Base-by-base conservation (phyloP, 1,140 invertebrate species). In the Notospermus geniculatus region DNA sequence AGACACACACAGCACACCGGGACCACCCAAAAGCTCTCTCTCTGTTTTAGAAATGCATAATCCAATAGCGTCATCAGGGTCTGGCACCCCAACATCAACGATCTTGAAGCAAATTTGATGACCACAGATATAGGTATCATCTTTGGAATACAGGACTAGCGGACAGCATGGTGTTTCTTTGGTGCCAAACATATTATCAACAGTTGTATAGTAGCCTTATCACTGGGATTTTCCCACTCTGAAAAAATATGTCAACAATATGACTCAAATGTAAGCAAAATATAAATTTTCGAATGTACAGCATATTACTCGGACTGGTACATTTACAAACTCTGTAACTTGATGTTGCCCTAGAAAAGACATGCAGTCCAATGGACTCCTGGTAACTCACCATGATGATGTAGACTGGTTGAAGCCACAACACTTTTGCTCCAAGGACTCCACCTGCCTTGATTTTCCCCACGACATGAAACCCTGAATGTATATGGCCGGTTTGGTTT, bases 171-270 rank as follows among this genome's bases (percentile, higher is more conserved):
- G 60, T 11, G 43, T 29, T 19, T 60, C 64, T 32, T 71, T 56
- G 2, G 74, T 76, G 1, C 68, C 73, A 28, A 69, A 76, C 50
- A 70, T 72, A 56, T 74, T 68, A 46, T 79, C 77, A 66, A 76
- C 73, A 59, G 70, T 74, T 7, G 64, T 54, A 41, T 57, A 50
- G 54, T 79, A 79, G n/a, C 68, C 72, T 28, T n/a, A n/a, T 69
- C 63, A 54, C 62, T 63, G 27, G 30, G 50, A 29, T 50, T 43
- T 28, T 54, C 55, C 77, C 77, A 79, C 69, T 77, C 77, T 79
- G 66, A n/a, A 62, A 62, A n/a, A n/a, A n/a, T n/a, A n/a, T n/a
- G n/a, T n/a, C n/a, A n/a, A n/a, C n/a, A n/a, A n/a, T n/a, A n/a
- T n/a, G n/a, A n/a, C n/a, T n/a, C n/a, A n/a, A n/a, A n/a, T n/a